Base-by-base conservation (phyloP, 2,113 vertebrate species). In the Callorhinus ursinus region DNA sequence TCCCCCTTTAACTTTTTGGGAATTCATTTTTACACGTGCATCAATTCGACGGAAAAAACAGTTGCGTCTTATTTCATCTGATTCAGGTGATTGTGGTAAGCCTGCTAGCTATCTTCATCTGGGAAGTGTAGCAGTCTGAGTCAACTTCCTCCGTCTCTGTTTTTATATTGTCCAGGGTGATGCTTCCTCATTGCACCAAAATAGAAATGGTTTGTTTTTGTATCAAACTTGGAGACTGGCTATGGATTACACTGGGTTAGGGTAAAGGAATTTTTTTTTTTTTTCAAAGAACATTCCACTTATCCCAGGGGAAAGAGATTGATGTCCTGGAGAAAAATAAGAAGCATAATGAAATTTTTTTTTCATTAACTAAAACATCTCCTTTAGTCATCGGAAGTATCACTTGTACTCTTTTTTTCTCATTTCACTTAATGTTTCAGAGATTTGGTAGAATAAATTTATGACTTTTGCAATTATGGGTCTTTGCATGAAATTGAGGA, bases 171-270 rank as follows among this genome's bases (percentile, higher is more conserved):
- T 90, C 85, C 31, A 39, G 39, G n/a, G 67, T 1, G 51, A 77
- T 36, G 89, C 94, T 98, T 97, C 97, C 93, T 97, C 89, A 88
- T 92, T 88, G 83, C 88, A 90, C 96, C 28, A 95, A 97, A 98
- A 98, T 96, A 98, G 97, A 94, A 97, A 77, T 61, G 80, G 86
- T 82, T 97, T 98, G 96, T 97, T 98, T 97, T 95, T 90, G 65
- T 95, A 69, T 79, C 92, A 88, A 7, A 97, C 94, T 95, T 94
- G 95, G 96, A 96, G 93, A 96, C 79, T 87, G 13, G 72, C 88
- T 76, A 49, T 96, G 71, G 69, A 88, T 59, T 49, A 49, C 63
- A 82, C 63, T 71, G 39, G 7, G 61, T 88, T 82, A 49, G 57
- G 9, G 22, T 76, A 77, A 94, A 89, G 24, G 55, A 55, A 15